These are phyloP conservation scores for Chromobotia macracanthus DNA, from an alignment of 2,797 vertebrate genomes.

Conservation along the genomic window DNA sequence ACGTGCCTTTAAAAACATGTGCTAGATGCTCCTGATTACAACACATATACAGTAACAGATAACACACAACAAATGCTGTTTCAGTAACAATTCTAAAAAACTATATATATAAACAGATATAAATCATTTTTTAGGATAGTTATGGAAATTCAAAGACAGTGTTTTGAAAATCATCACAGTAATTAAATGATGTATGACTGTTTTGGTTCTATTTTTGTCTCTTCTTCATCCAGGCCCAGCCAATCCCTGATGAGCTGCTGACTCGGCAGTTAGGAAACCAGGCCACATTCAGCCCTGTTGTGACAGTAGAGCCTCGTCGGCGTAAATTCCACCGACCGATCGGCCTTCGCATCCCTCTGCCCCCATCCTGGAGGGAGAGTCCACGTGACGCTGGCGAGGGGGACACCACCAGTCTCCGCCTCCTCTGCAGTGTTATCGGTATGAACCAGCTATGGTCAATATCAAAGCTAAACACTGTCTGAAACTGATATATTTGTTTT, in stretches of 20 bases:
- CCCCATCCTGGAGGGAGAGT: slow-evolving; percentile 94
- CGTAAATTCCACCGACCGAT: slow-evolving; percentile 98
- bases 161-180: neutral
- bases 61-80: neutral
- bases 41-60: neutral
- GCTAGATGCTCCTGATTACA: neutral
- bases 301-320: slow-evolving; percentile 93
- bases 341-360: slow-evolving; percentile 90
- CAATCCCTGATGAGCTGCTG: slow-evolving; percentile 93
- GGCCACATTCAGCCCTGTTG: slow-evolving; percentile 97
- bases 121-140: too few species aligned
- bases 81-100: neutral
- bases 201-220: neutral
- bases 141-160: too few species aligned
- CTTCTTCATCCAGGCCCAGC: slow-evolving; percentile 84
- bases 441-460: slow-evolving; percentile 34
- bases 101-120: too few species aligned
- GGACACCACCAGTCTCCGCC: slow-evolving; percentile 93
- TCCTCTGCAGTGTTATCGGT: slow-evolving; percentile 98
- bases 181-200: neutral
- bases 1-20: neutral
- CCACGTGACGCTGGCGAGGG: slow-evolving; percentile 91
- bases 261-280: slow-evolving; percentile 96
- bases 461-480: slow-evolving; percentile 12
- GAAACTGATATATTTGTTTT: slow-evolving; percentile 17